These are phyloP conservation scores for Dryoscopus gambensis DNA, from an alignment of 2,113 vertebrate species.

Conservation along the genomic window DNA sequence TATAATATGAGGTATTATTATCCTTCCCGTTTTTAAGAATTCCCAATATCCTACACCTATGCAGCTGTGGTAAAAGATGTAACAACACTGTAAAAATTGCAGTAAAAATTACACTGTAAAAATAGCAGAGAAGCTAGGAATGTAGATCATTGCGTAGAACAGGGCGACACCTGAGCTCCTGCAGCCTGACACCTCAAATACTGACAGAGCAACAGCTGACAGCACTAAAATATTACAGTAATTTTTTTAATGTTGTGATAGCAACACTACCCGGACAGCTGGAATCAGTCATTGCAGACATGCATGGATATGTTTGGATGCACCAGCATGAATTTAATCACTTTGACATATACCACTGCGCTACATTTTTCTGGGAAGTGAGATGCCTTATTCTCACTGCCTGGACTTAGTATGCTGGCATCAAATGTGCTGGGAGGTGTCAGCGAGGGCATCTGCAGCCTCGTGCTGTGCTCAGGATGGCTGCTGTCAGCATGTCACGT, in stretches of 20 bases:
- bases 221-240: neutral
- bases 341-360: neutral
- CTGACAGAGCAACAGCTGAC: neutral
- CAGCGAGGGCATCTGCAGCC: neutral
- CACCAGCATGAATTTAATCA: neutral
- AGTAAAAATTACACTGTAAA: neutral
- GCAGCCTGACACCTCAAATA: neutral
- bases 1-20: neutral
- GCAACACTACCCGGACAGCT: neutral
- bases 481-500: neutral
- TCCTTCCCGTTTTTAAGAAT: neutral
- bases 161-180: neutral
- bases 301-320: neutral
- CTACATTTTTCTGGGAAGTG: neutral
- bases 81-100: neutral
- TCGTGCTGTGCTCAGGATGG: neutral
- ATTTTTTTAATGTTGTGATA: neutral
- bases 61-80: neutral
- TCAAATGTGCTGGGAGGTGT: no score
- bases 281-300: neutral
- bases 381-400: neutral
- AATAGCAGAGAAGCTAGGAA: neutral
- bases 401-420: neutral
- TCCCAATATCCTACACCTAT: neutral
- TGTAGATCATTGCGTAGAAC: accelerated